Percentiles rank a stretch among this genome's conserved stretches.
Evolutionary conservation across 1,140 invertebrate species (phyloP).

Genomic region (Drosophila jambulina): DNA sequence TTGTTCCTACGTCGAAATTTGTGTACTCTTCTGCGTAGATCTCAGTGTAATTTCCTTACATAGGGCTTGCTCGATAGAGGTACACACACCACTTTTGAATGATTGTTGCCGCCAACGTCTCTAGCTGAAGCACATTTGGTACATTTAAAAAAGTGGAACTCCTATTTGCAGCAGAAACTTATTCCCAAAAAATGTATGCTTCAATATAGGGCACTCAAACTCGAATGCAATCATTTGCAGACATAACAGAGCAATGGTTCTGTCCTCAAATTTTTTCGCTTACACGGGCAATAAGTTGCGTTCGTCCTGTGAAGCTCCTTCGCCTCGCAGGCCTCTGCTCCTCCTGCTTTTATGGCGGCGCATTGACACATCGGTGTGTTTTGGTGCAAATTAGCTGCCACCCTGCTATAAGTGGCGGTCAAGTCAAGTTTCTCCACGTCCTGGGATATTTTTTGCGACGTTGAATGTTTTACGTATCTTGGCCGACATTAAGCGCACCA

Average conservation of each 20-base stretch:
- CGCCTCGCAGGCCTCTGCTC: neutral
- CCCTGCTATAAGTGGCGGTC: slow-evolving; percentile 39
- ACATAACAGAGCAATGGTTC: slow-evolving; percentile 38
- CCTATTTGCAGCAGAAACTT: neutral
- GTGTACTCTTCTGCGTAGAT: slow-evolving; percentile 4
- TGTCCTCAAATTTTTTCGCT: slow-evolving; percentile 64
- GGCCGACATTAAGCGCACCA: slow-evolving; percentile 62
- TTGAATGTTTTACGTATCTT: slow-evolving; percentile 70
- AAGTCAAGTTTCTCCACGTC: slow-evolving; percentile 9
- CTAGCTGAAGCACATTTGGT: no score
- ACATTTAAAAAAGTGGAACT: neutral
- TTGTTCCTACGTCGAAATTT: neutral
- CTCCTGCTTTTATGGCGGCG: slow-evolving; percentile 61
- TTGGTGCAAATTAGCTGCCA: slow-evolving; percentile 70
- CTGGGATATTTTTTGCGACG: slow-evolving; percentile 61
- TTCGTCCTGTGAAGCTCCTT: slow-evolving; percentile 18
- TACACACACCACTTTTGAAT: neutral
- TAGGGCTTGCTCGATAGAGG: neutral
- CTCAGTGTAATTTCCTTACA: neutral
- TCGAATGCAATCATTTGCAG: slow-evolving; percentile 78
- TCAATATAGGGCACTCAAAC: slow-evolving; percentile 13
- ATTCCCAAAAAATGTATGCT: slow-evolving; percentile 4
- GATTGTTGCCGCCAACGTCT: no score
- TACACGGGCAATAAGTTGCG: slow-evolving; percentile 70
- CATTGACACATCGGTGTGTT: slow-evolving; percentile 70